phyloP scores from a whole-genome alignment of 2,888 invertebrate species.

The Hymenopus coronatus region DNA sequence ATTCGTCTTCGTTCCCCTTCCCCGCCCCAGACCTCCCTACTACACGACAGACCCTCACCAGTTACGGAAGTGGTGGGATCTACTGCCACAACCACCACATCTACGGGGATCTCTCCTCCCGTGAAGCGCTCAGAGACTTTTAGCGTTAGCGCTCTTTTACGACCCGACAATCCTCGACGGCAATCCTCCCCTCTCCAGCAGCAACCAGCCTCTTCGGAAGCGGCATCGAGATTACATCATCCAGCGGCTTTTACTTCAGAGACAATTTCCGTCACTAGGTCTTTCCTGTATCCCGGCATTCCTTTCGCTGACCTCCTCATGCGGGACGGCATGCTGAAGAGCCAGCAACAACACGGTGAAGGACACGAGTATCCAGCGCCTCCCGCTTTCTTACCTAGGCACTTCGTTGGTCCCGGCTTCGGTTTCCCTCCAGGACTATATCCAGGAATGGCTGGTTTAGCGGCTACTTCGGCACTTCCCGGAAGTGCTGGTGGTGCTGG shows the following conservation, averaged over 20 bases:
- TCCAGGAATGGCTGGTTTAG: slow-evolving; percentile 19
- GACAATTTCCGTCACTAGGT: slow-evolving; percentile 55
- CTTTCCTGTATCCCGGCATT: slow-evolving; percentile 60
- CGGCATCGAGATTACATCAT: not conserved
- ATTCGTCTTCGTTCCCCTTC: not conserved
- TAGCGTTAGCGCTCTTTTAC: slow-evolving; percentile 76
- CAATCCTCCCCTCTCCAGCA: slow-evolving; percentile 36
- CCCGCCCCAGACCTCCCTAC: not conserved
- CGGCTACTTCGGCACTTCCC: not conserved
- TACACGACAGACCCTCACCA: not conserved
- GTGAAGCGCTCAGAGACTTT: slow-evolving; percentile 77
- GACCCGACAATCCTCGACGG: slow-evolving; percentile 72
- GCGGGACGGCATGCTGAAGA: slow-evolving; percentile 41
- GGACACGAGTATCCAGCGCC: slow-evolving; percentile 14
- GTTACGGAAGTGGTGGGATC: slow-evolving; percentile 1
- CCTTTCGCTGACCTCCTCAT: slow-evolving; percentile 59
- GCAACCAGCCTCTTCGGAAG: not conserved
- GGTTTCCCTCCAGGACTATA: slow-evolving; percentile 32
- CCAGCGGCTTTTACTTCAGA: slow-evolving; percentile 40
- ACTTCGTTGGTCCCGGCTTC: slow-evolving; percentile 51
- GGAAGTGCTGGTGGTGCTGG: not conserved
- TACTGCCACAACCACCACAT: not conserved
- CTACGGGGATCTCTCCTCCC: slow-evolving; percentile 36
- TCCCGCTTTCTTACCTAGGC: slow-evolving; percentile 44
- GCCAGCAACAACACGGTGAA: slow-evolving; percentile 46